phyloP scores from a whole-genome alignment of 2,113 vertebrate genomes.

The Jacana jacana region DNA sequence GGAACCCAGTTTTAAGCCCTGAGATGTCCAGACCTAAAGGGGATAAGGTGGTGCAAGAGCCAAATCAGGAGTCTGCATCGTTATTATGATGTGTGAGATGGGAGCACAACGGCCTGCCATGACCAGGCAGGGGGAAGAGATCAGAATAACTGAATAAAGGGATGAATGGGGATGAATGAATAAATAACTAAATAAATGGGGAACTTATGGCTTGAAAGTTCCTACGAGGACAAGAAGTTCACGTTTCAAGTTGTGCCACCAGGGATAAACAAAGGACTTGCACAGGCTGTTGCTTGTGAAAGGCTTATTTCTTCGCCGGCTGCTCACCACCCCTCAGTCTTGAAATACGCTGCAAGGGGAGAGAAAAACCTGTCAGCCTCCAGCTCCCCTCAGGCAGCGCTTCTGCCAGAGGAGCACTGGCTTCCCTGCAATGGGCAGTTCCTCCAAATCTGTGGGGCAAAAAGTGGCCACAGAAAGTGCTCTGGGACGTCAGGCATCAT shows the following conservation, averaged over 20 bases:
- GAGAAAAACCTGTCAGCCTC: not conserved
- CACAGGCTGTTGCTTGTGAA: not conserved
- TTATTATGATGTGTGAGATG: accelerated
- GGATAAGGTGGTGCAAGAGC: not conserved
- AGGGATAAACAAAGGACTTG: not conserved
- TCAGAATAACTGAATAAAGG: not conserved
- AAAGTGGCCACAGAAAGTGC: not conserved
- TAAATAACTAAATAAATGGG: not conserved
- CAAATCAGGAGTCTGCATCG: not conserved
- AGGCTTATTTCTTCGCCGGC: not conserved
- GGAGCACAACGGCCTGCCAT: accelerated
- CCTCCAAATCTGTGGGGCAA: not conserved
- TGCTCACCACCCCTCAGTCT: not conserved
- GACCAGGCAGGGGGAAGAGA: not conserved
- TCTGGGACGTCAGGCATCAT: not conserved
- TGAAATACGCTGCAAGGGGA: not conserved
- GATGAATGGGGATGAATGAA: not conserved
- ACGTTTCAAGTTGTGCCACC: not conserved
- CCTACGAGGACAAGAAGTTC: not conserved
- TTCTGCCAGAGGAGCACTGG: not conserved
- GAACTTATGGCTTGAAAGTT: not conserved
- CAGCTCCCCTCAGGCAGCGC: not conserved
- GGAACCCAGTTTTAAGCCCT: not conserved
- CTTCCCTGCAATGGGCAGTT: not conserved
- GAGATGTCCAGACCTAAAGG: not conserved